Evolutionary conservation across 2,113 vertebrate species (phyloP).

Genomic region (Jacana jacana): DNA sequence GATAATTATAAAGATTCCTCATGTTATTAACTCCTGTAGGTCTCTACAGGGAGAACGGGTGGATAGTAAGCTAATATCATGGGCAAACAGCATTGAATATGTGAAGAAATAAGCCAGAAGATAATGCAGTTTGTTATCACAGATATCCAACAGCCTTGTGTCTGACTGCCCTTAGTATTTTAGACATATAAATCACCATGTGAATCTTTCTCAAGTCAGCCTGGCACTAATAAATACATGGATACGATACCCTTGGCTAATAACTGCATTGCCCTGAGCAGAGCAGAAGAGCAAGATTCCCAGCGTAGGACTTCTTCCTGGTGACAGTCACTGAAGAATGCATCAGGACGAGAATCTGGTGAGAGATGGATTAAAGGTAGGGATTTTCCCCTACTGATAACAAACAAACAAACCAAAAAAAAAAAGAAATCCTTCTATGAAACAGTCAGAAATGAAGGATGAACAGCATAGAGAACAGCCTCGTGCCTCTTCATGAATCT

Average conservation of each 20-base stretch:
- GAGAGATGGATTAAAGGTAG: neutral
- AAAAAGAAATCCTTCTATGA: neutral
- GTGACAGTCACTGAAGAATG: neutral
- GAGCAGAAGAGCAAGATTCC: neutral
- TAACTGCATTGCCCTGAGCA: neutral
- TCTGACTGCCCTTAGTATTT: neutral
- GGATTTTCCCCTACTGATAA: neutral
- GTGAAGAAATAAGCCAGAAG: neutral
- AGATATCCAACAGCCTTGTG: neutral
- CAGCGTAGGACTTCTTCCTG: neutral
- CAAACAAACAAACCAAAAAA: neutral
- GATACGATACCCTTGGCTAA: neutral
- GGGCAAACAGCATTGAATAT: neutral
- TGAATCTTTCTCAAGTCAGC: neutral
- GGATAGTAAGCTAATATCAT: neutral
- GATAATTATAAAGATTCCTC: slow-evolving; percentile 36
- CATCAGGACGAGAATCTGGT: neutral
- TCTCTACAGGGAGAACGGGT: neutral
- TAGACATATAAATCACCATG: neutral
- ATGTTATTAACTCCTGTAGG: neutral
- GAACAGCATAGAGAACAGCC: neutral
- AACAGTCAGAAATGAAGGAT: neutral
- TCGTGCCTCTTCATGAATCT: neutral
- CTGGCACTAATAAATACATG: neutral
- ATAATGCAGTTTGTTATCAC: neutral